Evolutionary conservation across 2,113 vertebrate species (phyloP).

Genomic region (Ammospiza nelsoni): DNA sequence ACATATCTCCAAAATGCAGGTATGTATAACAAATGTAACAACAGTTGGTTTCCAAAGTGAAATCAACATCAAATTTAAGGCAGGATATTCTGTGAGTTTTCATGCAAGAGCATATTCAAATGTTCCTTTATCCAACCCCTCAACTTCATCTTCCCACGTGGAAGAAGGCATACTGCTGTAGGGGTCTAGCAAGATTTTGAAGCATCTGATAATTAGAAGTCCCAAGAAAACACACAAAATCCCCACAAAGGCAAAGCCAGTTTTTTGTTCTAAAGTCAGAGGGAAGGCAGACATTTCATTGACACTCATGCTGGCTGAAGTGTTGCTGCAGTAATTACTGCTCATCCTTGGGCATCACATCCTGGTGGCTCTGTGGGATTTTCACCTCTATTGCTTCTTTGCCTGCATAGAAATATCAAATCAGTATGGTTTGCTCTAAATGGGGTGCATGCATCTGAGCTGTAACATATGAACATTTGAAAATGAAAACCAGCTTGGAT

Average conservation of each 20-base stretch:
- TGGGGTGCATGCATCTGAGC: not conserved
- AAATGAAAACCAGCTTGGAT: not conserved
- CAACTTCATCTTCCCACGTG: slow-evolving; percentile 93
- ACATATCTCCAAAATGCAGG: slow-evolving; percentile 19
- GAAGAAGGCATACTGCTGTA: slow-evolving; percentile 98
- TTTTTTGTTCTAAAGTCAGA: slow-evolving; percentile 95
- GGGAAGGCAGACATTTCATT: slow-evolving; percentile 86
- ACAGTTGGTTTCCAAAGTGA: slow-evolving; percentile 41
- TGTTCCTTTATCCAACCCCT: slow-evolving; percentile 94
- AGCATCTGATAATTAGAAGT: slow-evolving; percentile 93
- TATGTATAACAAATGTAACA: slow-evolving; percentile 31
- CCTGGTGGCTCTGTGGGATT: slow-evolving; percentile 33
- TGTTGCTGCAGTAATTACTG: slow-evolving; percentile 90
- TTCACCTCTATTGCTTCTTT: slow-evolving; percentile 39
- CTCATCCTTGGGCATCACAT: slow-evolving; percentile 84
- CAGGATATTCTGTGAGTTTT: slow-evolving; percentile 57
- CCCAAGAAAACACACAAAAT: slow-evolving; percentile 94
- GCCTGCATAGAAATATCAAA: slow-evolving; percentile 23
- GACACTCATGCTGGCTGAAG: slow-evolving; percentile 88
- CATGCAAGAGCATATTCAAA: slow-evolving; percentile 96
- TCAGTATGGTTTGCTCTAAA: not conserved
- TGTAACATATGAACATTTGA: not conserved
- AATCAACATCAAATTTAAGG: slow-evolving; percentile 49
- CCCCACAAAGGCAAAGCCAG: slow-evolving; percentile 93
- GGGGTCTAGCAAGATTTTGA: slow-evolving; percentile 94